These are phyloP conservation scores for Cydia amplana DNA, from an alignment of 1,140 invertebrate genomes.

Conservation along the genomic window DNA sequence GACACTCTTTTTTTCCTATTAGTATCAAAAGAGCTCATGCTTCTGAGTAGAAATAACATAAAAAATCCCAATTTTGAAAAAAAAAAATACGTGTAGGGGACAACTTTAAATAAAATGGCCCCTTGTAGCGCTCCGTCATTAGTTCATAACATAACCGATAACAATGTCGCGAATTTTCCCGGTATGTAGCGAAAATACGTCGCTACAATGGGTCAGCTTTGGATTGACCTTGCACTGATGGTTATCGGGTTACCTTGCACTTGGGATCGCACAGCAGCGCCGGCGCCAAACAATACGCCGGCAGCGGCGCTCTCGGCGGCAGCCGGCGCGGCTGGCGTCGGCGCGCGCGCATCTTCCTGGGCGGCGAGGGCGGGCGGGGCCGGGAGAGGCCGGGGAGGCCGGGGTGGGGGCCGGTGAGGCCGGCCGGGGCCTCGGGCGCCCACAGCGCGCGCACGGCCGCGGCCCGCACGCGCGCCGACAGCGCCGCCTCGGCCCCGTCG, in stretches of 20 bases:
- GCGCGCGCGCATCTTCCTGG: constrained; percentile 65
- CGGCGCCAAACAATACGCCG: constrained; percentile 61
- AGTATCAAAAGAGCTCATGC: no score
- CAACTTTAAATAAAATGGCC: no score
- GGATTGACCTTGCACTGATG: no score
- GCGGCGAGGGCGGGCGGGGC: constrained; percentile 53
- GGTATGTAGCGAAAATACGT: no score
- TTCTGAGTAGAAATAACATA: no score
- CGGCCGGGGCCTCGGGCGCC: constrained; percentile 37
- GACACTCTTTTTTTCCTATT: no score
- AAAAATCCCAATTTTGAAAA: no score
- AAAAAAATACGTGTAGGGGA: no score
- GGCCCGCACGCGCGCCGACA: constrained; percentile 57
- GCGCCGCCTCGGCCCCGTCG: constrained; percentile 56
- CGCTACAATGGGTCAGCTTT: not conserved
- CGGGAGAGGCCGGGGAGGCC: constrained; percentile 26
- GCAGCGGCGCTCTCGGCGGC: constrained; percentile 53
- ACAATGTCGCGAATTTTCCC: no score
- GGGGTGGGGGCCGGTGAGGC: not conserved
- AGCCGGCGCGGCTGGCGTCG: constrained; percentile 62
- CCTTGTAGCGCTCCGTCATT: no score
- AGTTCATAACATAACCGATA: no score
- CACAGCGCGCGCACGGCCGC: constrained; percentile 58
- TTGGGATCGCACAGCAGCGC: constrained; percentile 67
- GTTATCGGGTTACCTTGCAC: constrained; percentile 60